phyloP scores from a whole-genome alignment of 2,113 vertebrate species.

The Leucosticte australis region DNA sequence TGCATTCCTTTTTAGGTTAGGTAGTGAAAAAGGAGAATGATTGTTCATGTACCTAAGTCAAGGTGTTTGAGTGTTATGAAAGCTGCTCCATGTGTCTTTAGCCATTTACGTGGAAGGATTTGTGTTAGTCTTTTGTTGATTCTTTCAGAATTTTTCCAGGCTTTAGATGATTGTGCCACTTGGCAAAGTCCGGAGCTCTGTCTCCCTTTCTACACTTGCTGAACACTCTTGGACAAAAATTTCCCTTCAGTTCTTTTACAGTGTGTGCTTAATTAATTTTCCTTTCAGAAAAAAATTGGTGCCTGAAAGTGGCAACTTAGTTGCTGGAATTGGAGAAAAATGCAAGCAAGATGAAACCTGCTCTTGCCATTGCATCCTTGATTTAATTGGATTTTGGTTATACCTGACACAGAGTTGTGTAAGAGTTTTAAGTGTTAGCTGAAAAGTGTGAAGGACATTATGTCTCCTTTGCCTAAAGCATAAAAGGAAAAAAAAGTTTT shows the following conservation, averaged over 20 bases:
- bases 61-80: not conserved
- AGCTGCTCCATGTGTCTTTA: not conserved
- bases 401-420: not conserved
- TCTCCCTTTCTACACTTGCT: not conserved
- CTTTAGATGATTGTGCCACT: not conserved
- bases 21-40: not conserved
- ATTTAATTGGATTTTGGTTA: constrained; percentile 29
- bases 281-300: not conserved
- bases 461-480: not conserved
- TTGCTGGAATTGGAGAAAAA: not conserved
- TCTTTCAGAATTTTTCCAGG: not conserved
- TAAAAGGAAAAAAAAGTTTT: not conserved
- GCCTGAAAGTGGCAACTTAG: not conserved
- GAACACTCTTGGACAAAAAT: not conserved
- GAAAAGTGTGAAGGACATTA: not conserved
- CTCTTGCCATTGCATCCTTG: not conserved
- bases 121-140: not conserved
- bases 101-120: not conserved
- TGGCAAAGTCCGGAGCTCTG: not conserved
- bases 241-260: not conserved
- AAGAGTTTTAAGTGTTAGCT: not conserved
- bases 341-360: not conserved
- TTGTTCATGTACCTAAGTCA: not conserved
- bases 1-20: not conserved
- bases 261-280: not conserved